Percentiles rank a stretch among this genome's conserved stretches.
phyloP scores from a whole-genome alignment of 2,797 vertebrate genomes.

The Brachyrhaphis roseni region DNA sequence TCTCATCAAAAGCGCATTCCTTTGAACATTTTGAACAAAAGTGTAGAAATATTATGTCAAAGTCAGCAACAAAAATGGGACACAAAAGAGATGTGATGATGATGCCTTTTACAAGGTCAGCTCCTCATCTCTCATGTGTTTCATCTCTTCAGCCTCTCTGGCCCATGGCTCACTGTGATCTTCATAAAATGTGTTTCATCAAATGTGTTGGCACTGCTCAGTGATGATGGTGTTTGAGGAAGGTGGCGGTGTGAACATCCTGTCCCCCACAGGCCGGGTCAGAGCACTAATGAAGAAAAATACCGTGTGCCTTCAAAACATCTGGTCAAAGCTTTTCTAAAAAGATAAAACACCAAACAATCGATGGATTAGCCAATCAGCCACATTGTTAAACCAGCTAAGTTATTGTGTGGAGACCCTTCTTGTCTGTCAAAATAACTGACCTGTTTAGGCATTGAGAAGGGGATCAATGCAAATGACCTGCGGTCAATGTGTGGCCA shows the following conservation, averaged over 20 bases:
- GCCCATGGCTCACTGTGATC: slow-evolving; percentile 15
- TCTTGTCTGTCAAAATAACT: neutral
- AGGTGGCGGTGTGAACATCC: slow-evolving; percentile 2
- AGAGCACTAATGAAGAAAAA: slow-evolving; percentile 5
- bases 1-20: slow-evolving; percentile 37
- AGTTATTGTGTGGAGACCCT: neutral
- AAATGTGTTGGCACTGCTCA: slow-evolving; percentile 35
- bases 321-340: neutral
- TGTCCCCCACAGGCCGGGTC: neutral
- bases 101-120: slow-evolving; percentile 55
- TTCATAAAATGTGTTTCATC: slow-evolving; percentile 52
- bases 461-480: neutral
- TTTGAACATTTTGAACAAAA: slow-evolving; percentile 37
- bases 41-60: slow-evolving; percentile 31
- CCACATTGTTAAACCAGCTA: neutral
- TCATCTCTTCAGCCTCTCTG: slow-evolving; percentile 29
- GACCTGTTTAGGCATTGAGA: neutral
- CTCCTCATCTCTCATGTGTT: slow-evolving; percentile 25
- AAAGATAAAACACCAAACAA: neutral
- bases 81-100: slow-evolving; percentile 29
- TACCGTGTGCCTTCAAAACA: neutral
- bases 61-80: slow-evolving; percentile 37
- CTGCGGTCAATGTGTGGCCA: too few species aligned
- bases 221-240: slow-evolving; percentile 6
- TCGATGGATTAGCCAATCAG: neutral